Evolutionary conservation across 2,113 vertebrate species (phyloP).

Genomic region (Theristicus caerulescens): DNA sequence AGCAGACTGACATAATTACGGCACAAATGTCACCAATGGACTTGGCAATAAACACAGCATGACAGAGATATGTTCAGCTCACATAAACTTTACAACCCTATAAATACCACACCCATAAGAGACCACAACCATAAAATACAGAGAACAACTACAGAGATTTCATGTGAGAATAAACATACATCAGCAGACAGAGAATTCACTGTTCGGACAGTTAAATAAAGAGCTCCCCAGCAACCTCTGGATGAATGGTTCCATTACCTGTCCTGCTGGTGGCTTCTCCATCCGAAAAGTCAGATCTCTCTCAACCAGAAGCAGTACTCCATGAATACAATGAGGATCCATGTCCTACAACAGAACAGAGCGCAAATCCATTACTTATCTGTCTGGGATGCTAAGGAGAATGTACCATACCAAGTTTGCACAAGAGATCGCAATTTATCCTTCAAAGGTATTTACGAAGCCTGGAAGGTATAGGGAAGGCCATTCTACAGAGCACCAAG

Average conservation of each 20-base stretch:
- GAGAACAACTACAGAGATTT: background rate
- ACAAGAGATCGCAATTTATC: background rate
- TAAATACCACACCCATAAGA: background rate
- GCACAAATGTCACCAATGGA: background rate
- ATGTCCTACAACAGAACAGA: constrained; percentile 63
- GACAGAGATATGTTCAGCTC: background rate
- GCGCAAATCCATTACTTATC: background rate
- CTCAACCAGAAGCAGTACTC: constrained; percentile 81
- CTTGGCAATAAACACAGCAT: background rate
- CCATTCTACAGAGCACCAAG: background rate
- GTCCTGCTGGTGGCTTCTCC: constrained; percentile 75
- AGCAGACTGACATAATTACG: background rate
- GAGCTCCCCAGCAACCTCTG: background rate
- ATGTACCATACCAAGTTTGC: background rate
- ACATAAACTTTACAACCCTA: background rate
- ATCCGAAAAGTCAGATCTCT: constrained; percentile 72
- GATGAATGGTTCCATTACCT: constrained; percentile 71
- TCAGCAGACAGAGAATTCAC: background rate
- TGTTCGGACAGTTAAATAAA: background rate
- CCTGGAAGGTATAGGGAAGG: background rate
- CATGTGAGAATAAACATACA: background rate
- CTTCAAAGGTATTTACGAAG: background rate
- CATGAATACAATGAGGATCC: constrained; percentile 78
- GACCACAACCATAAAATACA: background rate
- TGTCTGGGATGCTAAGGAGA: background rate